Evolutionary conservation across 1,140 invertebrate species (phyloP), one percentile per base, ranked within the genome.

Genomic region (Steinernema feltiae): DNA sequence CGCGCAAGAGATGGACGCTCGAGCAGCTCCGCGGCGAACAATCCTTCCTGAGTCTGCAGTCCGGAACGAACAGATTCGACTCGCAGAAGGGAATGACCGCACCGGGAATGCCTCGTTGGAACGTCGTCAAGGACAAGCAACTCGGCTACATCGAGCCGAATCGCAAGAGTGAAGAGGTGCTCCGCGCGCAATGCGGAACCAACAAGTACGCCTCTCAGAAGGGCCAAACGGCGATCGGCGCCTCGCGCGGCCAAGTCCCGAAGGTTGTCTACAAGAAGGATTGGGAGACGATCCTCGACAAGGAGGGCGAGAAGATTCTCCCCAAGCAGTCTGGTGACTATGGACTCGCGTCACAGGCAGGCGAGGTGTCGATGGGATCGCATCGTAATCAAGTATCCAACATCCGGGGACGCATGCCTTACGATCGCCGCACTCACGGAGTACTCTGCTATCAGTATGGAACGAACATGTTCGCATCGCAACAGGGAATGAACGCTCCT

Each of bases 31-130:
- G 91, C 21, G 93, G 93, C 48, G 93, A 94, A 0, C 90, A 95
- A 84, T 89, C 90, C 1, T 90, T 95, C 32, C 93, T 97, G 77
- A 93, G 93, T 77, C 90, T 97, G 0, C 95, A 97, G 87, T 93
- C 93, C 53, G 94, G 94, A 70, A 92, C 92, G 73, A 97, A 97
- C 89, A 93, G 93, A 83, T 91, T 94, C 46, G 93, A 93, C 2
- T 91, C 91, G 0, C 93, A 94, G 84, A 85, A 86, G 15, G 95
- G 95, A 21, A 91, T 93, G 83, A 96, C 84, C 15, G 84, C 77
- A 7, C 48, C 70, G 1, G 82, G 82, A 35, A 86, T 84, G 83
- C 84, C 84, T 17, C 72, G 84, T 27, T 85, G 79, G 81, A 85
- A 85, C 72, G 84, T 85, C 35, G 83, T 80, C 63, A 86, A 80